Evolutionary conservation across 2,797 vertebrate genomes (phyloP).

Genomic region (Anguilla pacifica): DNA sequence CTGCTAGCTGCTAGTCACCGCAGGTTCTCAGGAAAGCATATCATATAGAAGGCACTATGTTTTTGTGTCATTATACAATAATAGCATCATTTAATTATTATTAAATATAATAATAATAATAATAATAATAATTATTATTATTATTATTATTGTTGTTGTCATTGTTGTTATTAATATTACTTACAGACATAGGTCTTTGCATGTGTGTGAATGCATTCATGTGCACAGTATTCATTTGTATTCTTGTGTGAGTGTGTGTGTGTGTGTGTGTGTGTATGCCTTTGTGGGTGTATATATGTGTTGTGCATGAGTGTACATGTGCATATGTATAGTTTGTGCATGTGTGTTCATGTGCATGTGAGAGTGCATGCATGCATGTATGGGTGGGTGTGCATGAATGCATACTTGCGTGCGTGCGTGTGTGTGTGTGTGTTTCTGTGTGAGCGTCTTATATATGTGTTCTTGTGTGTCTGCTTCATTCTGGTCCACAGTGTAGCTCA

Average conservation of each 20-base stretch:
- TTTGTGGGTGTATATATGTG: background rate
- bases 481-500: background rate
- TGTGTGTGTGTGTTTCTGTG: constrained; percentile 20
- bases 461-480: background rate
- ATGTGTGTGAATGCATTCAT: background rate
- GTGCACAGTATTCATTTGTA: background rate
- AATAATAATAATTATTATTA: no score
- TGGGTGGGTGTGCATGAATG: background rate
- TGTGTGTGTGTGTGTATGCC: background rate
- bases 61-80: background rate
- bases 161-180: no score
- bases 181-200: background rate
- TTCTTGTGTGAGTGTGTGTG: background rate
- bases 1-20: background rate
- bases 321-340: background rate
- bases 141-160: no score
- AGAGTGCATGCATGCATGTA: background rate
- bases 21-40: background rate
- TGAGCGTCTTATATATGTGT: background rate
- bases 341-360: background rate
- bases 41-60: background rate
- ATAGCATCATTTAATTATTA: no score
- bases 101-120: no score
- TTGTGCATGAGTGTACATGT: background rate
- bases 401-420: background rate